Percentiles rank a stretch among this genome's conserved stretches.
phyloP scores from a whole-genome alignment of 2,113 vertebrate species.

The Murina feae region DNA sequence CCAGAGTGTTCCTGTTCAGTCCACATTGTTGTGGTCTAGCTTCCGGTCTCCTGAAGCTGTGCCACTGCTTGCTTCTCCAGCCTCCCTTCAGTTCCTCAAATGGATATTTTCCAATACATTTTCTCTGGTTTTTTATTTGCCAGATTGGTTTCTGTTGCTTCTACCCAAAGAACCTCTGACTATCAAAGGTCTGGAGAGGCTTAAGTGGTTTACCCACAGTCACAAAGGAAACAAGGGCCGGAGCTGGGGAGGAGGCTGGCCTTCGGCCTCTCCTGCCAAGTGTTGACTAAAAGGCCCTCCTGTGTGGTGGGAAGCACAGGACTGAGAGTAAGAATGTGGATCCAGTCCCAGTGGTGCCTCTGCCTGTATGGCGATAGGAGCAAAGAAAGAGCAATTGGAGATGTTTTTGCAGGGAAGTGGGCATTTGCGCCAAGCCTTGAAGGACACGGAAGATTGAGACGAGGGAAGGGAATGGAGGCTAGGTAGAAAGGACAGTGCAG shows the following conservation, averaged over 20 bases:
- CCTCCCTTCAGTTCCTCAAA: neutral
- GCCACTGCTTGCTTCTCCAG: neutral
- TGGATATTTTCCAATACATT: neutral
- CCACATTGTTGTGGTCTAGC: neutral
- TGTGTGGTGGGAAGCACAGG: neutral
- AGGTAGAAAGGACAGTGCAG: neutral
- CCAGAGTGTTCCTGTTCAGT: neutral
- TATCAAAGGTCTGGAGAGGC: neutral
- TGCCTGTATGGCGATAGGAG: neutral
- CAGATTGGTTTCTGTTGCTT: slow-evolving; percentile 9
- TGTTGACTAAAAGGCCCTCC: neutral
- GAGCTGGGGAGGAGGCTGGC: neutral
- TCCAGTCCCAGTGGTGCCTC: fast-evolving
- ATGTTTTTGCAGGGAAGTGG: neutral
- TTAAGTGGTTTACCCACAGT: neutral
- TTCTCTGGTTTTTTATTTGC: neutral
- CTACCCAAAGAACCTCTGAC: neutral
- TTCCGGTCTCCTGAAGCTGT: neutral
- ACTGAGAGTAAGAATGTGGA: neutral
- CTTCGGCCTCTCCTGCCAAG: neutral
- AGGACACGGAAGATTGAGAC: neutral
- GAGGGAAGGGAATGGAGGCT: neutral
- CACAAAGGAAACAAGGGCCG: neutral
- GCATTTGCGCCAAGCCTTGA: neutral
- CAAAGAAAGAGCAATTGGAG: neutral